Percentiles rank a stretch among this genome's conserved stretches.
Conservation (phyloP, 2,888 invertebrate species). For the Rhabditophanes sp. region DNA sequence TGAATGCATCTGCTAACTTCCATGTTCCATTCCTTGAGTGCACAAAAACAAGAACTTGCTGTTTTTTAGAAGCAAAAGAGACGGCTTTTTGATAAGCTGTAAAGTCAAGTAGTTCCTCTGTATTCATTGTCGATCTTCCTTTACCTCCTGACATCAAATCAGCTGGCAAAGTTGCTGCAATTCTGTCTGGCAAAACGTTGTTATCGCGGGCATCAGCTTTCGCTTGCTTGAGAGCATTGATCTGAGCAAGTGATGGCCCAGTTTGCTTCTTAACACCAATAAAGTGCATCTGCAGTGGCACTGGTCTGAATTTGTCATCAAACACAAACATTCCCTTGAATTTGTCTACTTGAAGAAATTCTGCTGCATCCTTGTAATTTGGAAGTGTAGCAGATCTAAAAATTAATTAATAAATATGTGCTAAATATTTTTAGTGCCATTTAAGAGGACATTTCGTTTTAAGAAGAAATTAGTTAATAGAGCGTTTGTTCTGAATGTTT, state of each 20-base stretch:
- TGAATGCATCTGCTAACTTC: constrained; percentile 65
- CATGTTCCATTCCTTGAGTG: constrained; percentile 91
- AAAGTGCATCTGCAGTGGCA: constrained; percentile 50
- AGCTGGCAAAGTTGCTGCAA: no score
- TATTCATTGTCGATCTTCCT: constrained; percentile 42
- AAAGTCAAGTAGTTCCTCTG: constrained; percentile 65
- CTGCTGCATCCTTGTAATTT: constrained; percentile 86
- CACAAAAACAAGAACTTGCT: constrained; percentile 94
- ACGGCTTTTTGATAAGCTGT: constrained; percentile 79
- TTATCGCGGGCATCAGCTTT: constrained; percentile 15
- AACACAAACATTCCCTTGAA: constrained; percentile 53
- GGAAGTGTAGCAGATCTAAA: constrained; percentile 94
- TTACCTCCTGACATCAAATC: neutral
- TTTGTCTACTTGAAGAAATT: constrained; percentile 80
- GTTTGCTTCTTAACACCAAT: constrained; percentile 25
- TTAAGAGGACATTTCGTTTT: no score
- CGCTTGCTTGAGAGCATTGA: constrained; percentile 5
- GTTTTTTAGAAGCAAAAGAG: constrained; percentile 68
- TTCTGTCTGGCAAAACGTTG: constrained; percentile 19
- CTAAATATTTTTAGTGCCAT: no score
- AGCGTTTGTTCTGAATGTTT: no score
- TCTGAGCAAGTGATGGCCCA: neutral
- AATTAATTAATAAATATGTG: no score
- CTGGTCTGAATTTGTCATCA: constrained; percentile 72
- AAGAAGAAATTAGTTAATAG: no score